A percentile compares a stretch with the other conserved stretches of the same genome.
These are phyloP conservation scores for Fregetta grallaria DNA, from an alignment of 2,113 vertebrate genomes.

Conservation along the genomic window DNA sequence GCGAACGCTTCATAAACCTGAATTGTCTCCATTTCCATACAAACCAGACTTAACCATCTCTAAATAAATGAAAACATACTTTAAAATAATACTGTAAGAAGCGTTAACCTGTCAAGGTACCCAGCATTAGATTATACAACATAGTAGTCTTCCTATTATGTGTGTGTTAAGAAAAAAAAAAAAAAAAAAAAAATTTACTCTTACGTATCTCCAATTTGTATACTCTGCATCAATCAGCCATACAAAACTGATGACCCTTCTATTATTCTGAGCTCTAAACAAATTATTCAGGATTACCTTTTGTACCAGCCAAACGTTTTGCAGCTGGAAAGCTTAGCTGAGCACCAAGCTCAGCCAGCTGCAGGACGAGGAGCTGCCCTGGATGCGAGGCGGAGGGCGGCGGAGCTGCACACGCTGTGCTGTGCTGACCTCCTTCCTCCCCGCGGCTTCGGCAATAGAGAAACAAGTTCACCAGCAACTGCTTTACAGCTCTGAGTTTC, in stretches of 20 bases:
- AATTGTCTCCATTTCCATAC: background rate
- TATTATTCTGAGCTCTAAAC: background rate
- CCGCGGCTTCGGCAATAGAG: accelerated
- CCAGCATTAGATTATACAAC: background rate
- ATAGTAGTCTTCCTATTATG: background rate
- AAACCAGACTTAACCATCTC: background rate
- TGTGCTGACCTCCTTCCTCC: background rate
- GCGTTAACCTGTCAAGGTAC: background rate
- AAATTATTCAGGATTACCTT: background rate
- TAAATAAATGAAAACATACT: background rate
- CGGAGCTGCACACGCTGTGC: accelerated
- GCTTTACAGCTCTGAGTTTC: background rate
- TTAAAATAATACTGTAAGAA: background rate
- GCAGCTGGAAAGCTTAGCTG: background rate
- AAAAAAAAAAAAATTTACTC: background rate
- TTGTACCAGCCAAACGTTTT: background rate
- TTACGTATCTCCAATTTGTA: background rate
- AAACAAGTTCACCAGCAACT: background rate
- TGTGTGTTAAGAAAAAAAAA: background rate
- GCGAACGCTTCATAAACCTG: background rate
- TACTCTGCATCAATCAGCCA: background rate
- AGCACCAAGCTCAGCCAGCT: background rate
- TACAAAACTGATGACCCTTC: background rate
- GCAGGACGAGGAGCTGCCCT: background rate
- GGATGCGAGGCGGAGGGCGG: accelerated